A percentile compares a stretch with the other conserved stretches of the same genome.
These are phyloP conservation scores for Rhopalosiphum maidis DNA, from an alignment of 1,140 invertebrate species.

Conservation along the genomic window DNA sequence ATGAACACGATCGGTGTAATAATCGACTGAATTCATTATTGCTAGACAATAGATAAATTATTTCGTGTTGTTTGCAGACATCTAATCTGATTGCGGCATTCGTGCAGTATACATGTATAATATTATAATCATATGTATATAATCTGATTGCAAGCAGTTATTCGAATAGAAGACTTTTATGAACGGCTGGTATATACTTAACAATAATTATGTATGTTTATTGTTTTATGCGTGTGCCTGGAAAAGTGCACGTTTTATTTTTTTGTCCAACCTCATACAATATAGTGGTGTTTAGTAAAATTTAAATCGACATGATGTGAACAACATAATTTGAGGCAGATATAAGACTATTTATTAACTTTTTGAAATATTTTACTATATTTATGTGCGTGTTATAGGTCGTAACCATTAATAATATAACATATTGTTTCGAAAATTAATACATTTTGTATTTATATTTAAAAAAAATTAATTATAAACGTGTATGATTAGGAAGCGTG, in stretches of 20 bases:
- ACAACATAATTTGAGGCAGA: neutral
- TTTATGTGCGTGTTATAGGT: neutral
- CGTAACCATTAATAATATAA: neutral
- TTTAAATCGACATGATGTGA: neutral
- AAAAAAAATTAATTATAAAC: neutral
- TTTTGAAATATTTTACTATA: neutral
- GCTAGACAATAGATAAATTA: constrained; percentile 21
- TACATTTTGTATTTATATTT: neutral
- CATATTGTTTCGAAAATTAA: neutral
- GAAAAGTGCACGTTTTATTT: neutral
- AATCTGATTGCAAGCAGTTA: constrained; percentile 16
- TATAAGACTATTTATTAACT: neutral
- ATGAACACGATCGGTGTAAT: neutral
- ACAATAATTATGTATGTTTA: neutral
- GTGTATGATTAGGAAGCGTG: neutral
- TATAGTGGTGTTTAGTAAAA: neutral
- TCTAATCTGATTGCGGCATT: neutral
- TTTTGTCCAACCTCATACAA: neutral
- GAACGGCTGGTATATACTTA: neutral
- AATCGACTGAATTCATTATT: constrained; percentile 10
- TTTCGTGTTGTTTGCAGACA: constrained; percentile 23
- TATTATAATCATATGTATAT: neutral
- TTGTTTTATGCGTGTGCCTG: neutral
- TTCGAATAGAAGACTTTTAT: neutral
- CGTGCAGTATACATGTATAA: neutral